A percentile compares a stretch with the other conserved stretches of the same genome.
These are phyloP conservation scores for Pelosia muscerda DNA, from an alignment of 2,888 invertebrate genomes.

Conservation along the genomic window DNA sequence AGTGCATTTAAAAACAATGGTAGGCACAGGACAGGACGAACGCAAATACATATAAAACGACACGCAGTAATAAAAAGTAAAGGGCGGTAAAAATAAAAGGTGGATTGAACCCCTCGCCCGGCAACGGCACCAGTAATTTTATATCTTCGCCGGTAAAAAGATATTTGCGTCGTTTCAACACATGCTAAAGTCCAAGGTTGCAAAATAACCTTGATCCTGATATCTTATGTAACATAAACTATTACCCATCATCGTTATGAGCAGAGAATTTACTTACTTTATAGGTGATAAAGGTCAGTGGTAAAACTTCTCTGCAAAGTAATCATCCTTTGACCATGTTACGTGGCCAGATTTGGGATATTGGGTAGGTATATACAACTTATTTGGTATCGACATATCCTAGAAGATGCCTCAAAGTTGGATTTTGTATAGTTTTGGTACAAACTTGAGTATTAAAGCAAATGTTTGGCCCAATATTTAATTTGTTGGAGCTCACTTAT, in stretches of 20 bases:
- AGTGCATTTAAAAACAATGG: slow-evolving; percentile 41
- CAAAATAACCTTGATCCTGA: slow-evolving; percentile 13
- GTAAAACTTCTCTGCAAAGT: background rate
- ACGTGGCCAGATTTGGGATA: slow-evolving; percentile 1
- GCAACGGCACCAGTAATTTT: slow-evolving; percentile 39
- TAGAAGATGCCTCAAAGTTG: background rate
- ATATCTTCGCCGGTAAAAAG: slow-evolving; percentile 47
- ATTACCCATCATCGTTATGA: background rate
- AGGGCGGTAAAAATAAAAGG: slow-evolving; percentile 61
- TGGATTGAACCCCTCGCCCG: slow-evolving; percentile 45
- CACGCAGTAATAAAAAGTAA: slow-evolving; percentile 62
- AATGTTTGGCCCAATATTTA: slow-evolving; percentile 1
- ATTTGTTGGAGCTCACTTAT: slow-evolving; percentile 1
- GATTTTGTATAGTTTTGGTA: background rate
- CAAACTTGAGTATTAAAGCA: background rate
- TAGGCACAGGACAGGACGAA: slow-evolving; percentile 44
- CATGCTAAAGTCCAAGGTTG: slow-evolving; percentile 24
- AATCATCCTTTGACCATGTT: background rate
- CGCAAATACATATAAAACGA: slow-evolving; percentile 54
- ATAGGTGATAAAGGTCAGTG: background rate
- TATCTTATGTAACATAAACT: slow-evolving; percentile 5
- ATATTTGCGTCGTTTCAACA: slow-evolving; percentile 33
- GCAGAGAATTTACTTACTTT: background rate
- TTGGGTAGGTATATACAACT: background rate
- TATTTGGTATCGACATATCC: background rate